A percentile compares a stretch with the other conserved stretches of the same genome.
Conservation (phyloP, 2,888 invertebrate species). For the Spodoptera littoralis region DNA sequence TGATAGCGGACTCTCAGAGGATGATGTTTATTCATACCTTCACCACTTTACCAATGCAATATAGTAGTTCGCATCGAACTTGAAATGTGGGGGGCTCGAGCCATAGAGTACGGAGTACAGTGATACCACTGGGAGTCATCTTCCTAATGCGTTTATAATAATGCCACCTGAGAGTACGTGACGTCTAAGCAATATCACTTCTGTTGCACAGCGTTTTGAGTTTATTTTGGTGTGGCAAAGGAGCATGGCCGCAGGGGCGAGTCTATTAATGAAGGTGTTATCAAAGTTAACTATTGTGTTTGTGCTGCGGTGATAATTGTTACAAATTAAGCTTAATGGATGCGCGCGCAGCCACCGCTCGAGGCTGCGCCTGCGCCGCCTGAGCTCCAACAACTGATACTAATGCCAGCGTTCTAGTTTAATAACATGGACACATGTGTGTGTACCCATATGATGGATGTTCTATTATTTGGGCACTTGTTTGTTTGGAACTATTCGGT, state of each 20-base stretch:
- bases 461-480: constrained; percentile 27
- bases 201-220: constrained; percentile 18
- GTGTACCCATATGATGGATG: constrained; percentile 50
- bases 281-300: constrained; percentile 75
- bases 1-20: too few relatives aligned
- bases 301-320: constrained; percentile 75
- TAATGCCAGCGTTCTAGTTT: constrained; percentile 32
- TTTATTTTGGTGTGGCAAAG: constrained; percentile 13
- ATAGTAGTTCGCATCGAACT: too few relatives aligned
- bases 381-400: too few relatives aligned
- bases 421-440: constrained; percentile 39
- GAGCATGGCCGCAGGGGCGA: constrained; percentile 50
- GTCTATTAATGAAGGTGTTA: constrained; percentile 80
- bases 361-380: constrained; percentile 25
- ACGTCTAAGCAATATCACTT: constrained; percentile 16
- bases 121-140: constrained; percentile 2
- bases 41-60: too few relatives aligned
- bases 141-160: constrained; percentile 78
- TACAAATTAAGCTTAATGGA: constrained; percentile 75
- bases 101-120: too few relatives aligned
- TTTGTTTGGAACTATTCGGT: not conserved
- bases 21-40: too few relatives aligned
- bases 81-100: too few relatives aligned
- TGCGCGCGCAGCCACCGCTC: constrained; percentile 51
- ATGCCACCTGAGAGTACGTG: constrained; percentile 41